Evolutionary conservation across 2,113 vertebrate genomes (phyloP).

Genomic region (Nothoprocta perdicaria): DNA sequence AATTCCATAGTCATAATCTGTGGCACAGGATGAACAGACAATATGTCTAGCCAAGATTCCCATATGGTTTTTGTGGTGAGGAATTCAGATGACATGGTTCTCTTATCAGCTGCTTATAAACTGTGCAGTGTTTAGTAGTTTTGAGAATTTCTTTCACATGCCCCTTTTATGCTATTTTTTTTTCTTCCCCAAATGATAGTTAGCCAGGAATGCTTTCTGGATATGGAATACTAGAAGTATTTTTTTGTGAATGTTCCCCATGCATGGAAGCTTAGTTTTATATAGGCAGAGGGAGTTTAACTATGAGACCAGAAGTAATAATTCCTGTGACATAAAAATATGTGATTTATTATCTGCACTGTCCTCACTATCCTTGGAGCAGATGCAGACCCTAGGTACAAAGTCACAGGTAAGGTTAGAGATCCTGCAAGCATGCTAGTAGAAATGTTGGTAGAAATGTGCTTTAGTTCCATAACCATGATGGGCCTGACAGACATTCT

Average conservation of each 20-base stretch:
- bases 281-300: constrained; percentile 41
- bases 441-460: constrained; percentile 5
- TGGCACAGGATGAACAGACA: neutral
- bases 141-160: constrained; percentile 37
- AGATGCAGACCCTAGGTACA: neutral
- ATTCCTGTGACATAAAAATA: constrained; percentile 41
- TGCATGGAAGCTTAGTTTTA: constrained; percentile 32
- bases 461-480: neutral
- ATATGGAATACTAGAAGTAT: neutral
- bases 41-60: constrained; percentile 14
- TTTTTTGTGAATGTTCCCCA: constrained; percentile 1
- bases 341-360: constrained; percentile 34
- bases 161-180: neutral
- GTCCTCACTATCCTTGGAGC: constrained; percentile 8
- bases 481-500: neutral
- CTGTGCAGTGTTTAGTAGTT: neutral
- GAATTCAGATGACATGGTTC: constrained; percentile 13
- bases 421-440: neutral
- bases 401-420: neutral
- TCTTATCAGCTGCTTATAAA: constrained; percentile 12
- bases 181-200: neutral
- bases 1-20: constrained; percentile 16
- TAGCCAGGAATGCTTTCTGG: neutral
- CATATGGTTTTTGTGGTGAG: constrained; percentile 29
- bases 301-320: neutral